These are phyloP conservation scores for Cotesia vestalis DNA, from an alignment of 1,140 invertebrate genomes.

Conservation along the genomic window DNA sequence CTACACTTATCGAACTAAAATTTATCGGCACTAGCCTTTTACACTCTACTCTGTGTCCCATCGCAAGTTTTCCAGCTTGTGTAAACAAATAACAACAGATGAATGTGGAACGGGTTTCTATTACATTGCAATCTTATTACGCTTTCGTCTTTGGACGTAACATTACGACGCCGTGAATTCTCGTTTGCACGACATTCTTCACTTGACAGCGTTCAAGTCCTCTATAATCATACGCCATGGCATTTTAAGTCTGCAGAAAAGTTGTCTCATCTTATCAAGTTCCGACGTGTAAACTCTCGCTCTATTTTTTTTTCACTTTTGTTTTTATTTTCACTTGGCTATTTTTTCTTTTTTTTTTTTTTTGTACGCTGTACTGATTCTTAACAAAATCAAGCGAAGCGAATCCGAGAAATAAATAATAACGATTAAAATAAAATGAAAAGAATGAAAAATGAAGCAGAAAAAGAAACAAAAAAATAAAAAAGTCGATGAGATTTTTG, in stretches of 20 bases:
- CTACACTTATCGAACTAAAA: conserved; percentile 27
- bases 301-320: not conserved
- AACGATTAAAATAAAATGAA: too few relatives aligned
- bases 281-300: not conserved
- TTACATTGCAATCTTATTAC: conserved; percentile 9
- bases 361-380: not conserved
- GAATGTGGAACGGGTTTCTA: conserved; percentile 21
- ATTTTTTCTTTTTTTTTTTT: not conserved
- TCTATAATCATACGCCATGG: not conserved
- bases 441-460: not conserved
- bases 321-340: not conserved
- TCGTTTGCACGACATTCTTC: not conserved
- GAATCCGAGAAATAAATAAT: not conserved
- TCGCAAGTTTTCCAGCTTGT: conserved; percentile 25
- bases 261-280: not conserved
- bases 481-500: conserved; percentile 13
- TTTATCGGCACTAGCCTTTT: conserved; percentile 27
- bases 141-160: not conserved
- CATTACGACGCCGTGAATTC: not conserved
- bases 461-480: not conserved
- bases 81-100: conserved; percentile 20
- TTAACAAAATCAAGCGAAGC: not conserved
- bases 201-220: not conserved
- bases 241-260: not conserved
- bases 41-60: too few relatives aligned